A percentile compares a stretch with the other conserved stretches of the same genome.
These are phyloP conservation scores for Coptodon rendalli DNA, from an alignment of 2,113 vertebrate species.

Conservation along the genomic window DNA sequence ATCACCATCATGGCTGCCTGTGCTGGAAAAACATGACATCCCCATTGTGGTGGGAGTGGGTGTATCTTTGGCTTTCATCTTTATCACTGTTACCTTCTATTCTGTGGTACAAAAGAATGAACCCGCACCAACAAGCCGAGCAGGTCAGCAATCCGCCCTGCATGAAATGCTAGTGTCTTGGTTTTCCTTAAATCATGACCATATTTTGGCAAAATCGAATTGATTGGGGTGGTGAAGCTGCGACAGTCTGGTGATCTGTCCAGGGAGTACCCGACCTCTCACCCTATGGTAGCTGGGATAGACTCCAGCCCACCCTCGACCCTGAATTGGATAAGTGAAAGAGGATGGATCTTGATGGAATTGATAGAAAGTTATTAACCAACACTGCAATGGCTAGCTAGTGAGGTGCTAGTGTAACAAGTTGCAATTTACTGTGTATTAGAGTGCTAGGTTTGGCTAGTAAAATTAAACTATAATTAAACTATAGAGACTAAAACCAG, in stretches of 20 bases:
- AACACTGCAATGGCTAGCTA: background rate
- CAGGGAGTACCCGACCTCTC: background rate
- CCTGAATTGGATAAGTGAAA: background rate
- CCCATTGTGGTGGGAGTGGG: slow-evolving; percentile 78
- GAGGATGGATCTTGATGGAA: background rate
- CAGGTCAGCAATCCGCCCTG: slow-evolving; percentile 45
- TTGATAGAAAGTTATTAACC: background rate
- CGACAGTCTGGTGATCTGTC: background rate
- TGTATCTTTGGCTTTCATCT: slow-evolving; percentile 75
- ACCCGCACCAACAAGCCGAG: slow-evolving; percentile 49
- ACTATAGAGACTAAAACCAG: background rate
- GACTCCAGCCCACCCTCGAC: background rate
- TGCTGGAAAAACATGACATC: slow-evolving; percentile 77
- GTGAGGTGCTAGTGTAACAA: background rate
- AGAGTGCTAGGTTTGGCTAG: background rate
- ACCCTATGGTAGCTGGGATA: background rate
- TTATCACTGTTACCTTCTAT: slow-evolving; percentile 76
- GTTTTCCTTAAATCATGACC: background rate
- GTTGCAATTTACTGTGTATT: background rate
- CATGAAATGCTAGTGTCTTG: background rate
- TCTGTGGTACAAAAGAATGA: slow-evolving; percentile 74
- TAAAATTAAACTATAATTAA: background rate
- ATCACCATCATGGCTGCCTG: slow-evolving; percentile 64
- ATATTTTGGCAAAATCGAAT: background rate
- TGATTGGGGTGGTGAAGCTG: background rate